phyloP scores from a whole-genome alignment of 1,140 invertebrate genomes.

The Amyelois transitella region DNA sequence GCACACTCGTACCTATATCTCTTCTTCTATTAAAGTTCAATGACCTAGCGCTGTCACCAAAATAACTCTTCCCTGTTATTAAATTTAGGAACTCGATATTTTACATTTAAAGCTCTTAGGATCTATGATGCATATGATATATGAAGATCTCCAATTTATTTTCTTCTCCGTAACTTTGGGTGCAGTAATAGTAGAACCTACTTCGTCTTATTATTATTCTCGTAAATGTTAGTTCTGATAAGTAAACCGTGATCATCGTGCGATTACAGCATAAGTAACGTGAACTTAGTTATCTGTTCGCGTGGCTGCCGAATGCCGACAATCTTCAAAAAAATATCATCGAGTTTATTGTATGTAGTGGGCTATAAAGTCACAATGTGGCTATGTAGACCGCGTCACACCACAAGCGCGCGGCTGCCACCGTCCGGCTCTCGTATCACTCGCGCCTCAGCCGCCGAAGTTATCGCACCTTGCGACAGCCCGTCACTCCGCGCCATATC shows the following conservation, averaged over 20 bases:
- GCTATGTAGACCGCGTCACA: conserved; percentile 50
- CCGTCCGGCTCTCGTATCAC: conserved; percentile 52
- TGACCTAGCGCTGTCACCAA: conserved; percentile 34
- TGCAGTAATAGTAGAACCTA: too few species aligned
- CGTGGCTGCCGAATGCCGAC: conserved; percentile 55
- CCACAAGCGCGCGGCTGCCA: conserved; percentile 58
- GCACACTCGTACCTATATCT: neutral
- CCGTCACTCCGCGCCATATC: conserved; percentile 20
- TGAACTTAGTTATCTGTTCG: conserved; percentile 50
- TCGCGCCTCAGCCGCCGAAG: conserved; percentile 53
- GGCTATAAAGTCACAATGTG: conserved; percentile 17
- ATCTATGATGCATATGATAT: too few species aligned
- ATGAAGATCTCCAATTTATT: too few species aligned
- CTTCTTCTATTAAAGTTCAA: conserved; percentile 20
- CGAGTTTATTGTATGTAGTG: conserved; percentile 35
- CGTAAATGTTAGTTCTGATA: neutral
- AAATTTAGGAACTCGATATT: conserved; percentile 5
- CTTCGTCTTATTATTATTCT: too few species aligned
- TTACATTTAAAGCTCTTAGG: neutral
- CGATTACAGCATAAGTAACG: conserved; percentile 32
- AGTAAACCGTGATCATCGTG: neutral
- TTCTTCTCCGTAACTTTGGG: too few species aligned
- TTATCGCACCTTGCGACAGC: conserved; percentile 42
- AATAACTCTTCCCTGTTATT: conserved; percentile 26
- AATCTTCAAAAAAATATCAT: conserved; percentile 62